Evolutionary conservation across 2,113 vertebrate genomes (phyloP).

Genomic region (Prunella fulvescens): DNA sequence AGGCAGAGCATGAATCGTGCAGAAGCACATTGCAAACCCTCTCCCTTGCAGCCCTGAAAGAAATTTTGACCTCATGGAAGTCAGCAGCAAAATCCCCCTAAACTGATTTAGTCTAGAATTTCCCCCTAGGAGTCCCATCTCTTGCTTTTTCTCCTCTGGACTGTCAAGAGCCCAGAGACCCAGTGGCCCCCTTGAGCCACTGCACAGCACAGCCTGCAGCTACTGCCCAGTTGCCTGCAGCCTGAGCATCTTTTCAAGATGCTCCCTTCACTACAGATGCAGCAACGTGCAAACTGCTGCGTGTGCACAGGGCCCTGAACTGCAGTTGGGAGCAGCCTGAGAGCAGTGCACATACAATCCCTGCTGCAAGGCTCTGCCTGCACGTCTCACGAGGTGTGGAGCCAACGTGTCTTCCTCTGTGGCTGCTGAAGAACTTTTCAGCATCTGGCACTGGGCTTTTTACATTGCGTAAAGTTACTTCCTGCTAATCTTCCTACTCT

Average conservation of each 20-base stretch:
- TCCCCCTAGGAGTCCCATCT: not conserved
- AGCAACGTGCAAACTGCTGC: not conserved
- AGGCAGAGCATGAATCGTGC: not conserved
- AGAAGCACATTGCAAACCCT: not conserved
- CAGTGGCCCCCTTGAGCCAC: not conserved
- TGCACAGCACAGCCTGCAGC: not conserved
- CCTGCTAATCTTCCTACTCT: conserved; percentile 46
- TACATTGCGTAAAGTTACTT: conserved; percentile 25
- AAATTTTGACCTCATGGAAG: not conserved
- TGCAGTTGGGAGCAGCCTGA: not conserved
- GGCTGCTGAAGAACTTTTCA: not conserved
- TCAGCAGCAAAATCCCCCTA: not conserved
- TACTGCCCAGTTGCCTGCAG: not conserved
- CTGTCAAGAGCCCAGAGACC: not conserved
- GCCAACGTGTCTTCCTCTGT: not conserved
- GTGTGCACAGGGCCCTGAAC: not conserved
- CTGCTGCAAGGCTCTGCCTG: not conserved
- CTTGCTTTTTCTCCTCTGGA: not conserved
- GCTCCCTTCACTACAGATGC: not conserved
- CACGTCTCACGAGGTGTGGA: not conserved
- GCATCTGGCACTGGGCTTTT: not conserved
- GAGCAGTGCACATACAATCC: not conserved
- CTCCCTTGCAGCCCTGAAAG: not conserved
- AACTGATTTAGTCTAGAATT: not conserved
- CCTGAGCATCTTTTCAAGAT: not conserved